Percentiles rank a stretch among this genome's conserved stretches.
These are phyloP conservation scores for Dynastes grantii DNA, from an alignment of 2,888 invertebrate genomes.

Conservation along the genomic window DNA sequence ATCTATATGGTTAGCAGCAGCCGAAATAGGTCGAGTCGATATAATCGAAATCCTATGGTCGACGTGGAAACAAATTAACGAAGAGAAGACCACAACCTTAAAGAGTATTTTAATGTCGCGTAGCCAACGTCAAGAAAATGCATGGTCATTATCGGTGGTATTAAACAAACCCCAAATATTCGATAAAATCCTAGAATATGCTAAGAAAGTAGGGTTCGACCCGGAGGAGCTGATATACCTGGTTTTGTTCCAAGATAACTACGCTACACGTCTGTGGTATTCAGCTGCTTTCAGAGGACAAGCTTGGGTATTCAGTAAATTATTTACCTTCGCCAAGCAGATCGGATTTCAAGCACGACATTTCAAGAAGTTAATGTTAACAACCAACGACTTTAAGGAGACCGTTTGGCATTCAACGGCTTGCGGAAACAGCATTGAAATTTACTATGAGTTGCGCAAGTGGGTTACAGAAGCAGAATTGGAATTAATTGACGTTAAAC, in stretches of 20 bases:
- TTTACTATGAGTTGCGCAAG: background rate
- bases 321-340: background rate
- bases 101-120: background rate
- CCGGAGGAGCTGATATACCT: background rate
- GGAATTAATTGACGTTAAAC: background rate
- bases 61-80: background rate
- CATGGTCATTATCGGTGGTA: background rate
- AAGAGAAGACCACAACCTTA: background rate
- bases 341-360: background rate
- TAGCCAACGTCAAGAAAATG: background rate
- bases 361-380: background rate
- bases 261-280: conserved; percentile 2
- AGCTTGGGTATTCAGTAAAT: conserved; percentile 5
- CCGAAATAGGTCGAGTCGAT: background rate
- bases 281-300: background rate
- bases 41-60: background rate
- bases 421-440: background rate
- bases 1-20: background rate
- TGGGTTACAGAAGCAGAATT: background rate
- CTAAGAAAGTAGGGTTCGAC: background rate
- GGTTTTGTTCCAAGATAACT: background rate
- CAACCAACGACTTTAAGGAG: background rate
- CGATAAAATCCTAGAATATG: background rate
- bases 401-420: conserved; percentile 1
- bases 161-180: background rate